Evolutionary conservation across 2,888 invertebrate species (phyloP).

Genomic region (Biston betularia): DNA sequence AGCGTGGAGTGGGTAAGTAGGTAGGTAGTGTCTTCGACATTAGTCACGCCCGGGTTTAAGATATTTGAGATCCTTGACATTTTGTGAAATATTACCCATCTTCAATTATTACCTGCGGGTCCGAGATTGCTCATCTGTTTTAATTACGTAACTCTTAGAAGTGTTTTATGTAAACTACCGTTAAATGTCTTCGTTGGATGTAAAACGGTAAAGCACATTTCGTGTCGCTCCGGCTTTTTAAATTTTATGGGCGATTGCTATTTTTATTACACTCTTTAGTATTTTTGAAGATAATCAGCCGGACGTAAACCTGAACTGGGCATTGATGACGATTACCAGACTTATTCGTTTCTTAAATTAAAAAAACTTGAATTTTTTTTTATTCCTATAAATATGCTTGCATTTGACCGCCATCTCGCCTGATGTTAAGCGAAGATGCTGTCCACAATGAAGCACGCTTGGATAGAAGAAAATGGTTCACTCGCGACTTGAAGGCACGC

Average conservation of each 20-base stretch:
- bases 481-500: no score
- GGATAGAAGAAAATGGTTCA: no score
- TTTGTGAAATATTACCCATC: constrained; percentile 46
- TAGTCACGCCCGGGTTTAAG: constrained; percentile 45
- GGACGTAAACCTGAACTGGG: constrained; percentile 16
- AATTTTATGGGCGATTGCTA: constrained; percentile 21
- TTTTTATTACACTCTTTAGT: constrained; percentile 22
- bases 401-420: no score
- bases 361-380: no score
- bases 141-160: constrained; percentile 37
- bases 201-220: constrained; percentile 38
- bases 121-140: constrained; percentile 46
- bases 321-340: constrained; percentile 19
- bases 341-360: constrained; percentile 38
- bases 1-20: constrained; percentile 3
- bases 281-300: constrained; percentile 20
- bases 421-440: no score
- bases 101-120: constrained; percentile 37
- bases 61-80: constrained; percentile 47
- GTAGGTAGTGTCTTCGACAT: constrained; percentile 33
- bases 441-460: no score
- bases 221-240: constrained; percentile 23
- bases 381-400: no score
- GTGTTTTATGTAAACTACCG: constrained; percentile 33
- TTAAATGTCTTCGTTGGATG: constrained; percentile 36